A percentile compares a stretch with the other conserved stretches of the same genome.
Conservation (phyloP, 2,888 invertebrate species). For the Agrochola lychnidis region DNA sequence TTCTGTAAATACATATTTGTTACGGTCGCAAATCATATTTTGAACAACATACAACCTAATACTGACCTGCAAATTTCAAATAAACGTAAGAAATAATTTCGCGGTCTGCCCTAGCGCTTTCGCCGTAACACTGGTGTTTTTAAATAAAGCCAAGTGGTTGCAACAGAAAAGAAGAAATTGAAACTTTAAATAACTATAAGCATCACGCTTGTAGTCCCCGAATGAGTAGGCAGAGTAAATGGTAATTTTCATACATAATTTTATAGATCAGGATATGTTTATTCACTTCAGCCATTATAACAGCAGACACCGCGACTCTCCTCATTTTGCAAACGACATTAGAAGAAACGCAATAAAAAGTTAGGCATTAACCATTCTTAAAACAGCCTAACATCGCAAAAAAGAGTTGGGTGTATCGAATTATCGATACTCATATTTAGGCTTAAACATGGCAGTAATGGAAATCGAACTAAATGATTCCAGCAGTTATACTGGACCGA, state of each 20-base stretch:
- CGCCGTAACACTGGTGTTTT: not conserved
- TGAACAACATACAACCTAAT: not conserved
- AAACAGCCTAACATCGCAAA: not conserved
- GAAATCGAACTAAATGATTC: constrained; percentile 4
- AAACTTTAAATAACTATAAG: not conserved
- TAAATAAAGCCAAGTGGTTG: not conserved
- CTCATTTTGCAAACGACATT: constrained; percentile 4
- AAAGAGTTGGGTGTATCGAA: not conserved
- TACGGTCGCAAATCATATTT: not conserved
- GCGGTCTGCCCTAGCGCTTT: not conserved
- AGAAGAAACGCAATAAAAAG: not conserved
- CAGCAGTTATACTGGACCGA: not conserved
- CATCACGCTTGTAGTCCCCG: not conserved
- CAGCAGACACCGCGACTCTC: not conserved
- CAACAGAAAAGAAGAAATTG: not conserved
- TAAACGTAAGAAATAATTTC: not conserved
- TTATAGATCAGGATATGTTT: not conserved
- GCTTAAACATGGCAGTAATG: not conserved
- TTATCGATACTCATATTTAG: not conserved
- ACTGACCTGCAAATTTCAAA: not conserved
- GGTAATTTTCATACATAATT: not conserved
- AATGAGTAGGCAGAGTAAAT: not conserved
- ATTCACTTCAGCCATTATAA: constrained; percentile 12
- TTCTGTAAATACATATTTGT: not conserved
- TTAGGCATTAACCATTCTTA: not conserved